Conservation (phyloP, 2,888 invertebrate species). For the Pteria penguin region DNA sequence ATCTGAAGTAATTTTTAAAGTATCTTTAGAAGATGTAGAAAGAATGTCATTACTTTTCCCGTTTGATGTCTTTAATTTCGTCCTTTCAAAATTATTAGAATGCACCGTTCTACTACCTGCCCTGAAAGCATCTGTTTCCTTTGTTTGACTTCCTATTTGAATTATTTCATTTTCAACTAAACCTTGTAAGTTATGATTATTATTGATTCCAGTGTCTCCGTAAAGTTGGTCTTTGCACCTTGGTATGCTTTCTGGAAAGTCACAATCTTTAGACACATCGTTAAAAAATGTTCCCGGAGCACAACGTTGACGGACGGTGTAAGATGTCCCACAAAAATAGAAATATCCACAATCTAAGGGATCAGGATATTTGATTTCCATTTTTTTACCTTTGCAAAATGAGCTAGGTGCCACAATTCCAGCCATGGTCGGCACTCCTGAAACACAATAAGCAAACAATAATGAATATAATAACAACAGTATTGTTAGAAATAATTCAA, state of each 20-base stretch:
- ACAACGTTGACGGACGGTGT: slow-evolving; percentile 6
- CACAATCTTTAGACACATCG: slow-evolving; percentile 2
- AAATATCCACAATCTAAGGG: neutral
- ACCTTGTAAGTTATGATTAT: neutral
- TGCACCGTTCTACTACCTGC: neutral
- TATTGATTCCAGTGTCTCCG: neutral
- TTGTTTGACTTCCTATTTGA: neutral
- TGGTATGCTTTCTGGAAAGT: slow-evolving; percentile 21
- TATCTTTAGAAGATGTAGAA: neutral
- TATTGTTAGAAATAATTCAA: too few species aligned
- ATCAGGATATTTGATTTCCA: neutral
- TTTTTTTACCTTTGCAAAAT: neutral
- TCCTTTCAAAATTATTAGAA: too few species aligned
- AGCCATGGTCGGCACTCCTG: neutral
- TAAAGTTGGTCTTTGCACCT: neutral
- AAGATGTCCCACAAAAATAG: neutral
- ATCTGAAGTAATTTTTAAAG: neutral
- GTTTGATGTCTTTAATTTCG: too few species aligned
- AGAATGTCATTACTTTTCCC: neutral
- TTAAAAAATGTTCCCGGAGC: slow-evolving; percentile 16
- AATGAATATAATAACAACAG: too few species aligned
- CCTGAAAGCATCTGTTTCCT: neutral
- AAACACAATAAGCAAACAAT: too few species aligned
- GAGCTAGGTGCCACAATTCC: neutral
- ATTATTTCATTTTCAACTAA: neutral